Base-by-base conservation (phyloP, 2,113 vertebrate species). In the Pholis gunnellus region DNA sequence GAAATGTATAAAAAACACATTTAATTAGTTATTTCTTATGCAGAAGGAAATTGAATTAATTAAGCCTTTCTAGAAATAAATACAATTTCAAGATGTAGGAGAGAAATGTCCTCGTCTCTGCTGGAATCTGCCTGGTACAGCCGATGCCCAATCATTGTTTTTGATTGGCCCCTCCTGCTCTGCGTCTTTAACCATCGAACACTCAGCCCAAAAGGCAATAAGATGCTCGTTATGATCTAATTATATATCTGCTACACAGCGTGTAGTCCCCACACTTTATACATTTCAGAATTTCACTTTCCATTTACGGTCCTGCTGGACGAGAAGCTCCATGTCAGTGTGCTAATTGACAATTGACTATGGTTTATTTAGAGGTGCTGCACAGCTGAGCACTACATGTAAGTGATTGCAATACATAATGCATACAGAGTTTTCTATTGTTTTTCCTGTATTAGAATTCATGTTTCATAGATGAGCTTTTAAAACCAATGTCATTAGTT, bases 131-230 rank as follows among this genome's bases (percentile, higher is more conserved):
- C 66, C 80, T 40, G 54, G 2, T 46, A 8, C 5, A 0, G 42
- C 69, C 75, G 65, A 86, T 38, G 2, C 9, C 70, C 74, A 84
- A 78, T 87, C 81, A 76, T 91, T 87, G 83, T 85, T 81, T 91
- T 82, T 89, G 78, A 88, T 89, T 84, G 82, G 79, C 36, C n/a
- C 71, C 73, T 75, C 82, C 83, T n/a, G 38, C 48, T 46, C 60
- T 25, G 48, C 48, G 52, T 70, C 69, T 72, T 78, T 78, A 83
- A 68, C 54, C 29, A 7, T 17, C 13, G 17, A 68, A 68, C 20
- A 44, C n/a, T 78, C 59, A 31, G 59, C 27, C 50, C 68, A 13
- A 34, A 68, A 75, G 25, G 70, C 60, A 74, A 48, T 75, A 36
- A 38, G 13, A 81, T 66, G n/a, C 82, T 75, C 36, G 54, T 82